phyloP scores from a whole-genome alignment of 2,888 invertebrate species.

The Heliconius sara region DNA sequence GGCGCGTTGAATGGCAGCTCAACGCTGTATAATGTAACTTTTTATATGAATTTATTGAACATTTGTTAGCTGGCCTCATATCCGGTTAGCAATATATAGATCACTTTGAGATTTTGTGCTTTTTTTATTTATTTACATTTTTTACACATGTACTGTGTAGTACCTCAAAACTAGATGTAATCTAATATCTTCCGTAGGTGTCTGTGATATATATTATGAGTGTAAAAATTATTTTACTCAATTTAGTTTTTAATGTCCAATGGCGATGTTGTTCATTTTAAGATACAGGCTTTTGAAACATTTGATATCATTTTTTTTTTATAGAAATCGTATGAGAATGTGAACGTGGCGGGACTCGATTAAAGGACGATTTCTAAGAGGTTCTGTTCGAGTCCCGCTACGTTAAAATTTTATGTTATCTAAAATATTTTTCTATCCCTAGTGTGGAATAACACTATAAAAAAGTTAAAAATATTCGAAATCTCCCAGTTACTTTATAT shows the following conservation, averaged over 20 bases:
- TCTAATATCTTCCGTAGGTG: constrained; percentile 78
- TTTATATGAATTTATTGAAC: constrained; percentile 37
- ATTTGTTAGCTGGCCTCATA: constrained; percentile 27
- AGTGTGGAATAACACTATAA: background rate
- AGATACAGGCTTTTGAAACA: constrained; percentile 45
- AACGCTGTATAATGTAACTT: background rate
- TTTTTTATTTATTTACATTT: constrained; percentile 67
- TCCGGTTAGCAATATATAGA: constrained; percentile 41
- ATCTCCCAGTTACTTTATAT: constrained; percentile 51
- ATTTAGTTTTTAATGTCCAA: constrained; percentile 55
- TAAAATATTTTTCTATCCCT: background rate
- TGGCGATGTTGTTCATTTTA: constrained; percentile 43
- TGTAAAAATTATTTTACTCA: constrained; percentile 60
- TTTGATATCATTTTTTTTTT: constrained; percentile 17
- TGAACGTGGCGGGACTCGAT: background rate
- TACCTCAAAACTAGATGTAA: constrained; percentile 72
- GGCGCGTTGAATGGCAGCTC: background rate
- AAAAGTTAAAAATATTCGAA: constrained; percentile 44
- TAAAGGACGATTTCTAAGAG: background rate
- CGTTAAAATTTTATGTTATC: background rate
- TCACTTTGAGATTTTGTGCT: constrained; percentile 68
- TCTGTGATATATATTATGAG: constrained; percentile 78
- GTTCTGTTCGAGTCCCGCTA: background rate
- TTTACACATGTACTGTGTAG: constrained; percentile 60
- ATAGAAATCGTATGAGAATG: background rate